Conservation (phyloP, 1,140 invertebrate genomes). For the Bacillus rossius region DNA sequence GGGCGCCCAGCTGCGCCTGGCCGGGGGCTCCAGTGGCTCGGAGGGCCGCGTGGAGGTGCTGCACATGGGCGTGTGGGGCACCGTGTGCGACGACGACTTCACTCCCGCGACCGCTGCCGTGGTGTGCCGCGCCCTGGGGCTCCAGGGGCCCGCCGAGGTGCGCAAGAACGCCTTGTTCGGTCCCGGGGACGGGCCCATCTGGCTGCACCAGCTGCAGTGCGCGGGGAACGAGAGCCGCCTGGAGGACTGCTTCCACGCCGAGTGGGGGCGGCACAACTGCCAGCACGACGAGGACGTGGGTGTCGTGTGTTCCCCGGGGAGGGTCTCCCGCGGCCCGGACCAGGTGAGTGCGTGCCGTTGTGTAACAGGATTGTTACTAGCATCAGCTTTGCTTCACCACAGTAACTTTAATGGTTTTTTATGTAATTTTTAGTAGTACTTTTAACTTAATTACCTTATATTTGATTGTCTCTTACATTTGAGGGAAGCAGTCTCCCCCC, state of each 20-base stretch:
- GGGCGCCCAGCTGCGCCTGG: slow-evolving; percentile 54
- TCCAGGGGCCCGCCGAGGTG: slow-evolving; percentile 22
- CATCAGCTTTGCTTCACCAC: no score
- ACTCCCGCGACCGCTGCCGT: slow-evolving; percentile 57
- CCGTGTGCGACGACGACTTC: slow-evolving; percentile 75
- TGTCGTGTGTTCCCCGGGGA: slow-evolving; percentile 50
- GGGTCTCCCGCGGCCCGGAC: slow-evolving; percentile 13
- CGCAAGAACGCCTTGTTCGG: slow-evolving; percentile 39
- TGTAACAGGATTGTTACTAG: no score
- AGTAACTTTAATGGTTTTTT: no score
- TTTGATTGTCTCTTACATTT: no score
- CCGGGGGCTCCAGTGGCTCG: slow-evolving; percentile 47
- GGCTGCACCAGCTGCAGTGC: slow-evolving; percentile 66
- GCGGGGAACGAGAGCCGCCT: slow-evolving; percentile 59
- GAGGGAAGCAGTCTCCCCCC: no score
- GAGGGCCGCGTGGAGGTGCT: slow-evolving; percentile 66
- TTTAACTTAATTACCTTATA: no score
- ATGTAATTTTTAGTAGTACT: no score
- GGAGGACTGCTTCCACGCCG: slow-evolving; percentile 54
- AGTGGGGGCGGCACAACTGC: slow-evolving; percentile 68
- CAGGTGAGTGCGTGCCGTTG: no score
- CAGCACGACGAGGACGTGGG: slow-evolving; percentile 69
- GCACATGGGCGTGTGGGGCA: slow-evolving; percentile 67
- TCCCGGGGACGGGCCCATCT: slow-evolving; percentile 58
- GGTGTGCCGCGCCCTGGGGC: slow-evolving; percentile 49